A percentile compares a stretch with the other conserved stretches of the same genome.
Conservation (phyloP, 1,140 invertebrate species). For the Plodia interpunctella region DNA sequence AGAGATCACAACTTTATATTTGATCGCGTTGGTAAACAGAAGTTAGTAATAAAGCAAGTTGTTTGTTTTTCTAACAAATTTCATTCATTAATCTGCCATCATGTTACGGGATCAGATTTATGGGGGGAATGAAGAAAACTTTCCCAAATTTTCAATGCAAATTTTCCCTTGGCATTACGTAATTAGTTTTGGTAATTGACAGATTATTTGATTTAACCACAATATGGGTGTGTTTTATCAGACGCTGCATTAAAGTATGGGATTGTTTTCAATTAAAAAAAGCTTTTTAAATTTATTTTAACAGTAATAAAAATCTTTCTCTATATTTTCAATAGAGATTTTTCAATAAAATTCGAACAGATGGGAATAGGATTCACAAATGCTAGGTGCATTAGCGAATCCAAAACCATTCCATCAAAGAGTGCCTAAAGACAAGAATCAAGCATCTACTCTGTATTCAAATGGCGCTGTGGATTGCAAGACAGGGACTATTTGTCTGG, state of each 20-base stretch:
- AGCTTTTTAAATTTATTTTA: too few relatives aligned
- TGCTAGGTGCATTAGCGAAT: not conserved
- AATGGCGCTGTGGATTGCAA: not conserved
- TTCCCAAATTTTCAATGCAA: slow-evolving; percentile 1
- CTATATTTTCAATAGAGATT: too few relatives aligned
- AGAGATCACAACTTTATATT: not conserved
- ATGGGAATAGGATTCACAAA: not conserved
- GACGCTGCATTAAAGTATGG: too few relatives aligned
- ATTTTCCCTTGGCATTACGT: slow-evolving; percentile 2
- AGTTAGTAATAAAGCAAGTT: slow-evolving; percentile 26
- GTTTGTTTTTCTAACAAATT: slow-evolving; percentile 38
- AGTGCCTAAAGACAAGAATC: not conserved
- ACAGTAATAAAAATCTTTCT: too few relatives aligned
- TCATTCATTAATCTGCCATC: slow-evolving; percentile 44
- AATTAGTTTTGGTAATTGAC: not conserved
- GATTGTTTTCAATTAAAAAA: too few relatives aligned
- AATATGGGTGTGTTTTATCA: not conserved
- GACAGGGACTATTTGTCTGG: slow-evolving; percentile 3
- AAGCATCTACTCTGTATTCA: slow-evolving; percentile 1
- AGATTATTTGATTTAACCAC: not conserved
- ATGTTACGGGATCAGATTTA: slow-evolving; percentile 35
- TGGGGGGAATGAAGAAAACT: slow-evolving; percentile 34
- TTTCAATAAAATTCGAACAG: too few relatives aligned
- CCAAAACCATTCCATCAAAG: not conserved
- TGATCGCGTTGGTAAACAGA: not conserved